Evolutionary conservation across 2,113 vertebrate genomes (phyloP).

Genomic region (Notothenia rossii): DNA sequence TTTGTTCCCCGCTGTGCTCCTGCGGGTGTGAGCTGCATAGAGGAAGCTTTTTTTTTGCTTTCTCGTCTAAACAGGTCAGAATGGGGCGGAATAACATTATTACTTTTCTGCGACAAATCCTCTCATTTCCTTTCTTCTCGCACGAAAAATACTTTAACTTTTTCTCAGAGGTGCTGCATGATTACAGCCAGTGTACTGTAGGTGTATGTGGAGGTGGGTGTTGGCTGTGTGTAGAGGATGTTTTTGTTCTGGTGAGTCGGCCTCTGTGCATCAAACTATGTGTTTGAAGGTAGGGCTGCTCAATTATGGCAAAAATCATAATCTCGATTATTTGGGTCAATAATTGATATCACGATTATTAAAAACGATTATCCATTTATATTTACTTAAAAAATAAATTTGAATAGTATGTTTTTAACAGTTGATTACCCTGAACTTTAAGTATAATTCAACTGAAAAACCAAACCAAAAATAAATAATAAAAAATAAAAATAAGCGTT

Average conservation of each 20-base stretch:
- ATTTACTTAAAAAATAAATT: too few relatives aligned
- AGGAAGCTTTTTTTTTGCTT: constrained; percentile 1
- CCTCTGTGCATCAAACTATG: not conserved
- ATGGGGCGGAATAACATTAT: constrained; percentile 26
- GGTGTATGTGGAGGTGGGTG: not conserved
- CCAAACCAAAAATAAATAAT: too few relatives aligned
- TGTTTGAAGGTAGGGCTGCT: not conserved
- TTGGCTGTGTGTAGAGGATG: not conserved
- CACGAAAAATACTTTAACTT: constrained; percentile 10
- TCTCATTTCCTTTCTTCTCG: constrained; percentile 26
- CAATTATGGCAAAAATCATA: too few relatives aligned
- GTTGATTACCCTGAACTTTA: too few relatives aligned
- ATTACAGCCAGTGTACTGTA: constrained; percentile 16
- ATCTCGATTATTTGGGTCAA: too few relatives aligned
- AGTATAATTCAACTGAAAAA: too few relatives aligned
- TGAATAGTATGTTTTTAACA: too few relatives aligned
- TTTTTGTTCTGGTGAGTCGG: not conserved
- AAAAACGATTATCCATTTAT: too few relatives aligned
- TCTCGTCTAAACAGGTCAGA: constrained; percentile 26
- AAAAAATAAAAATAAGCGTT: too few relatives aligned
- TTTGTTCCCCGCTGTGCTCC: not conserved
- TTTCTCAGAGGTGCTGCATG: constrained; percentile 19
- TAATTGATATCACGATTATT: too few relatives aligned
- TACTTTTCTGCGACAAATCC: constrained; percentile 37
- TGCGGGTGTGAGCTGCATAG: not conserved